phyloP scores from a whole-genome alignment of 2,113 vertebrate genomes.

The Macrotus californicus region DNA sequence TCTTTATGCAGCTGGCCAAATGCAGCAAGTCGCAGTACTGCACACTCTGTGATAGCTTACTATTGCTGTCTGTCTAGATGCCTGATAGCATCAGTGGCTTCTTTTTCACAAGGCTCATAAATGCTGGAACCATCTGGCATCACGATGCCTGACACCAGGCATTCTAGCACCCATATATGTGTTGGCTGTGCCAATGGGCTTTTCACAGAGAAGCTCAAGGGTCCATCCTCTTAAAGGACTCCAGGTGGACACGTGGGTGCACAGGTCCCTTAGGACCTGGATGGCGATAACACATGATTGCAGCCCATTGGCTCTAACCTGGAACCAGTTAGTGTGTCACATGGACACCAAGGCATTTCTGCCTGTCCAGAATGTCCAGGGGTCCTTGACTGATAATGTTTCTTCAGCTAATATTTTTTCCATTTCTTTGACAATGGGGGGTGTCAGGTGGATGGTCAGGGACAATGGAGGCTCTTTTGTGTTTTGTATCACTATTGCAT shows the following conservation, averaged over 20 bases:
- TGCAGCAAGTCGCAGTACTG: slow-evolving; percentile 94
- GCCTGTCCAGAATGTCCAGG: slow-evolving; percentile 99
- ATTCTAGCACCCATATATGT: slow-evolving; percentile 96
- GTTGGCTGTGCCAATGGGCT: slow-evolving; percentile 97
- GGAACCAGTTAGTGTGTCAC: slow-evolving; percentile 99
- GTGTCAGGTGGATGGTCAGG: slow-evolving; percentile 94
- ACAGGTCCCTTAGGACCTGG: slow-evolving; percentile 93
- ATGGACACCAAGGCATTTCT: slow-evolving; percentile 99
- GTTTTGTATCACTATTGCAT: slow-evolving; percentile 92
- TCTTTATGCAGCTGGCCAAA: slow-evolving; percentile 98
- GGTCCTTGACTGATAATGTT: slow-evolving; percentile 98
- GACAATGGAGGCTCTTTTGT: slow-evolving; percentile 90
- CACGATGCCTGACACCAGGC: slow-evolving; percentile 95
- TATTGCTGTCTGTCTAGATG: slow-evolving; percentile 95
- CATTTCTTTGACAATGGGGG: slow-evolving; percentile 92
- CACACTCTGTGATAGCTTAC: slow-evolving; percentile 97
- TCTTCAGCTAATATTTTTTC: slow-evolving; percentile 92
- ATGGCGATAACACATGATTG: slow-evolving; percentile 98
- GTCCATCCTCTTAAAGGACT: slow-evolving; percentile 95
- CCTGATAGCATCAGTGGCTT: slow-evolving; percentile 93
- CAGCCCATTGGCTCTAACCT: slow-evolving; percentile 97
- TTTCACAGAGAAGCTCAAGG: slow-evolving; percentile 95
- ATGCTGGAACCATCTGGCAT: slow-evolving; percentile 95
- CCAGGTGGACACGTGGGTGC: slow-evolving; percentile 92
- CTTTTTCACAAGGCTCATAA: slow-evolving; percentile 98